Evolutionary conservation across 2,113 vertebrate genomes (phyloP), one percentile per base, ranked within the genome.

Genomic region (Scalopus aquaticus): DNA sequence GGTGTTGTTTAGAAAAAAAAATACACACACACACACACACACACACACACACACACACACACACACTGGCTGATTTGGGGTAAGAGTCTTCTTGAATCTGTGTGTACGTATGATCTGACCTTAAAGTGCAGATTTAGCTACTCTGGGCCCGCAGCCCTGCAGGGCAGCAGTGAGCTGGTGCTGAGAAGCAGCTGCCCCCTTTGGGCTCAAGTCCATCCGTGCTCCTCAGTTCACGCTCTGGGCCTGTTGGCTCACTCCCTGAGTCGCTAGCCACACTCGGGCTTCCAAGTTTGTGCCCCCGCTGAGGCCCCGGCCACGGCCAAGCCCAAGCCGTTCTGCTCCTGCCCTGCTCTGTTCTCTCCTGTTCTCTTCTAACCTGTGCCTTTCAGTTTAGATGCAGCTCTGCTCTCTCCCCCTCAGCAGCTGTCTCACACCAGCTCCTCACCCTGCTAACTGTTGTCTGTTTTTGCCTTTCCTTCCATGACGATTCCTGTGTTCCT

Each of bases 401-500:
- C 96, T 90, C 96, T 97, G 96, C 95, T 96, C 91, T 95, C 96
- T 90, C 82, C 93, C 97, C 94, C 97, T 97, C 86, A 76, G 89
- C 98, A 83, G 95, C 96, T 98, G 91, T 83, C 74, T 95, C 93
- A 56, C 96, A 56, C 98, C 95, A 39, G 94, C 97, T 98, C 98
- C 97, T 98, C 99, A 98, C 98, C 97, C 98, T 98, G 98, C 99
- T 99, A 99, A 99, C 98, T 98, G 97, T 99, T 98, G 99, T 99
- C 98, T 99, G 98, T 99, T 99, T 98, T 98, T 98, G 97, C 98
- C 98, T 97, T 98, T 98, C 98, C 98, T 98, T 98, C 99, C 98
- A 98, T 98, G 98, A 92, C 98, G 99, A 98, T 98, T 98, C 98
- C 99, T 46, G 98, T 99, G 99, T 99, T 98, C 99, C 99, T 98